Conservation (phyloP, 2,888 invertebrate genomes). For the Papilio elwesi region DNA sequence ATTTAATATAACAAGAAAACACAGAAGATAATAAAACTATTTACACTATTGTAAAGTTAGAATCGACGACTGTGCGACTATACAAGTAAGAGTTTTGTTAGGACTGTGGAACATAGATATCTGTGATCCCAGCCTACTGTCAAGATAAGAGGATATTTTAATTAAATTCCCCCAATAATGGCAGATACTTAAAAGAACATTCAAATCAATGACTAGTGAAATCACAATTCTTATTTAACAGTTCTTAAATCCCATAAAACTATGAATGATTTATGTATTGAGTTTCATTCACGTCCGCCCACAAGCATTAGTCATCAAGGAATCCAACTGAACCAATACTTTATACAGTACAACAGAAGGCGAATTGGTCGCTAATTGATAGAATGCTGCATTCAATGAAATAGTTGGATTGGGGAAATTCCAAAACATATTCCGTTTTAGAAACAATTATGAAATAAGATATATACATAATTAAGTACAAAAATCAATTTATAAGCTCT, state of each 20-base stretch:
- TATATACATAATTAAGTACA: no score
- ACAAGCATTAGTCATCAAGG: conserved; percentile 5
- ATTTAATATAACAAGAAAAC: no score
- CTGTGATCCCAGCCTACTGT: no score
- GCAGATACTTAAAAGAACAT: not conserved
- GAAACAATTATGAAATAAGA: not conserved
- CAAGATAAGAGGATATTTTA: no score
- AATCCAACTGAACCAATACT: not conserved
- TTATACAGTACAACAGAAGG: not conserved
- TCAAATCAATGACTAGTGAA: not conserved
- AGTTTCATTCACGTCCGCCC: not conserved
- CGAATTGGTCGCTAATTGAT: conserved; percentile 11
- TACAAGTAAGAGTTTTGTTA: no score
- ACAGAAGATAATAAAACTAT: no score
- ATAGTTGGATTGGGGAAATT: not conserved
- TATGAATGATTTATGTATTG: conserved; percentile 1
- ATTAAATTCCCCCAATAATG: no score
- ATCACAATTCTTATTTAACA: not conserved
- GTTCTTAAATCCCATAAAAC: no score
- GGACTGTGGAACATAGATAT: no score
- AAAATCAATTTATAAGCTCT: no score
- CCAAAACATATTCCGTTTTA: not conserved
- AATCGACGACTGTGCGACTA: no score
- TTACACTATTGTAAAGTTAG: no score
- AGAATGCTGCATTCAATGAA: not conserved